These are phyloP conservation scores for Cyprinodon tularosa DNA, from an alignment of 2,113 vertebrate species.

Conservation along the genomic window DNA sequence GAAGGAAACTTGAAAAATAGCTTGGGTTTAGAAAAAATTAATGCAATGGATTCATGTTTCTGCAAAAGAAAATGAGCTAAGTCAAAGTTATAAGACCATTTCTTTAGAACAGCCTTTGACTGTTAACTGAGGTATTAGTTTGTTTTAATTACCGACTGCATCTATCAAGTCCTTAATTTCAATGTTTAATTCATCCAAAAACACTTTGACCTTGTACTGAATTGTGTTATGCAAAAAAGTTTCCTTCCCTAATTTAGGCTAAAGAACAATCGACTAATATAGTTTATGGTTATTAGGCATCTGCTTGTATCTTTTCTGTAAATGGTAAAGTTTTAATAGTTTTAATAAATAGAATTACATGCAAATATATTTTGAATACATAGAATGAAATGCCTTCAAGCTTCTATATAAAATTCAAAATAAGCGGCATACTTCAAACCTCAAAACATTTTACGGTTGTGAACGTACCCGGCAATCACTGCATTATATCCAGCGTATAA, in stretches of 20 bases:
- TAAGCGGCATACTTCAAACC: background rate
- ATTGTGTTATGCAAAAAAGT: too few relatives aligned
- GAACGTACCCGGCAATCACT: background rate
- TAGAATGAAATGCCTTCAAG: background rate
- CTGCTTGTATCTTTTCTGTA: background rate
- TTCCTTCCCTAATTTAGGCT: background rate
- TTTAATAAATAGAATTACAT: background rate
- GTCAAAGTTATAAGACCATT: too few relatives aligned
- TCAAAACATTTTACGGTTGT: background rate
- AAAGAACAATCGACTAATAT: background rate
- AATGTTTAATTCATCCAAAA: too few relatives aligned
- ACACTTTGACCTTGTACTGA: too few relatives aligned
- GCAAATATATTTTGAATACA: background rate
- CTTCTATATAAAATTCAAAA: background rate
- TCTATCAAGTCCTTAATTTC: too few relatives aligned
- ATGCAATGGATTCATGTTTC: too few relatives aligned
- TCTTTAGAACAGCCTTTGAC: too few relatives aligned
- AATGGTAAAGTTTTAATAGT: background rate
- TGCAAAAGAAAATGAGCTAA: too few relatives aligned
- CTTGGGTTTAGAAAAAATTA: too few relatives aligned
- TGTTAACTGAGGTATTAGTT: too few relatives aligned
- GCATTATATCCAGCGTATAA: conserved; percentile 1
- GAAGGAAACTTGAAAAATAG: too few relatives aligned
- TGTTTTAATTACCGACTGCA: too few relatives aligned
- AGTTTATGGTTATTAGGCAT: background rate